Evolutionary conservation across 2,797 vertebrate species (phyloP).

Genomic region (Melopsittacus undulatus): DNA sequence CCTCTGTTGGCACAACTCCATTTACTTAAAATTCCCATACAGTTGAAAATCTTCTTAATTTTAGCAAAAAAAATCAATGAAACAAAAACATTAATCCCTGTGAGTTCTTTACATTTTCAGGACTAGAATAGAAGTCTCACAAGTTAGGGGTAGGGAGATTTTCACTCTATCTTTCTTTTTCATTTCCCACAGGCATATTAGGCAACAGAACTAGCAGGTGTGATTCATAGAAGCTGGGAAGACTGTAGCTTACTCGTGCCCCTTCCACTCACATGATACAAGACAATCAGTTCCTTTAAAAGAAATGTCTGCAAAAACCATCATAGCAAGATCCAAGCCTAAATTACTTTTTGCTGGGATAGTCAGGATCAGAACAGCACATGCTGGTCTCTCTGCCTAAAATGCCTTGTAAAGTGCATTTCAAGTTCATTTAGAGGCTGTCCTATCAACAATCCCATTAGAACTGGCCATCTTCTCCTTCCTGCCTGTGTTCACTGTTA

Average conservation of each 20-base stretch:
- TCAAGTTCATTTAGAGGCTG: background rate
- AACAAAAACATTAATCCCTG: background rate
- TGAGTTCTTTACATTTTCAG: background rate
- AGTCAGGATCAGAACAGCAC: fast-evolving
- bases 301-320: background rate
- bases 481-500: background rate
- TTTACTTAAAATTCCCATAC: background rate
- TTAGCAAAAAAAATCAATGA: background rate
- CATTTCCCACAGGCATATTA: background rate
- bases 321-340: background rate
- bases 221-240: background rate
- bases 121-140: background rate
- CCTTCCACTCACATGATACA: background rate
- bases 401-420: background rate
- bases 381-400: background rate
- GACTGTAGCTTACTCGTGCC: background rate
- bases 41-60: background rate
- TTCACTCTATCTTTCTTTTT: background rate
- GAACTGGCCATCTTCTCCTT: background rate
- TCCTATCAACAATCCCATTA: background rate
- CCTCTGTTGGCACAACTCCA: background rate
- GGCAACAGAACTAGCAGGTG: background rate
- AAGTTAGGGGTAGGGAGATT: background rate
- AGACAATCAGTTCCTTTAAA: background rate
- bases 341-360: background rate